Conservation (phyloP, 2,797 vertebrate genomes). For the Anguilla pacifica region DNA sequence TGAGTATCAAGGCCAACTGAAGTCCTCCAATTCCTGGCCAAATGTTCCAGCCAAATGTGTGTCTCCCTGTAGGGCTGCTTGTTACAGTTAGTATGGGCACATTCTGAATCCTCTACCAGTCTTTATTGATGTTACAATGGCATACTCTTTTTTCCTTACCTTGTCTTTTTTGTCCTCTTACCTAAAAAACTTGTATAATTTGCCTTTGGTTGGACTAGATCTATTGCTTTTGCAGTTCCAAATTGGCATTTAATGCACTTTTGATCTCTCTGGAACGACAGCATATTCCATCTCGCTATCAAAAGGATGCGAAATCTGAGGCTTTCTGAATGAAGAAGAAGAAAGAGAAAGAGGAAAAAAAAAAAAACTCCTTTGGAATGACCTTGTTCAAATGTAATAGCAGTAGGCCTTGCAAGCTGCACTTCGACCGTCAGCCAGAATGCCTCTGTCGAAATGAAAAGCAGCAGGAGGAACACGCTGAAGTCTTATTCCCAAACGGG, state of each 20-base stretch:
- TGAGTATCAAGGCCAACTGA: not conserved
- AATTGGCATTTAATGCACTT: constrained; percentile 64
- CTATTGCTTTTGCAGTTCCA: constrained; percentile 55
- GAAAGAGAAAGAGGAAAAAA: not conserved
- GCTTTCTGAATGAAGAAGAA: constrained; percentile 58
- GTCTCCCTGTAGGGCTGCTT: not conserved
- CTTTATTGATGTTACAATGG: constrained; percentile 23
- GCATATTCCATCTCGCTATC: constrained; percentile 55
- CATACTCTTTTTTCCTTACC: constrained; percentile 18
- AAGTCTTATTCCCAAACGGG: constrained; percentile 40
- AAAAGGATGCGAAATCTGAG: constrained; percentile 54
- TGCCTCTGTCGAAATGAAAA: constrained; percentile 28
- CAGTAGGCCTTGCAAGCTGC: constrained; percentile 46
- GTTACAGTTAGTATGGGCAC: not conserved
- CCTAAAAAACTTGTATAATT: not conserved
- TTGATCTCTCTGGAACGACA: constrained; percentile 61
- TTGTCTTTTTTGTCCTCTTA: constrained; percentile 2
- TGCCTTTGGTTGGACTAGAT: constrained; percentile 34
- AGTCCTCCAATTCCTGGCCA: not conserved
- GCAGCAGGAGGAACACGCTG: constrained; percentile 37
- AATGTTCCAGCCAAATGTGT: not conserved
- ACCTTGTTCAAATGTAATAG: constrained; percentile 55
- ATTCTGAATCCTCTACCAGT: constrained; percentile 27
- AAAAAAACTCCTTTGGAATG: constrained; percentile 42
- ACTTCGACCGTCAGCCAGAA: constrained; percentile 46